Evolutionary conservation across 2,797 vertebrate species (phyloP).

Genomic region (Lophius americanus): DNA sequence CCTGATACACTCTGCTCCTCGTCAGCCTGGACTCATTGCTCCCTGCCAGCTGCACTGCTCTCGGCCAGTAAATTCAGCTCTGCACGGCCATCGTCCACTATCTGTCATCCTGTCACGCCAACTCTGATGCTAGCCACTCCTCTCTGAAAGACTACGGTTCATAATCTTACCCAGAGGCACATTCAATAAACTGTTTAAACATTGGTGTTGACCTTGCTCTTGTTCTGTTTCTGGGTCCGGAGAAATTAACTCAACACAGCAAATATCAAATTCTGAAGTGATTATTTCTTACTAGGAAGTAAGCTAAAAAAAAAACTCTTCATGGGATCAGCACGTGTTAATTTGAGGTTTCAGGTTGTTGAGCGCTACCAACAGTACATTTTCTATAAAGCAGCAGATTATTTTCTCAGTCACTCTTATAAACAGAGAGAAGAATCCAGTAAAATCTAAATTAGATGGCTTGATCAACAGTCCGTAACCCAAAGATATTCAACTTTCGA

Average conservation of each 20-base stretch:
- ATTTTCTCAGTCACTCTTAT: neutral
- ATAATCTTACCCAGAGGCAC: no score
- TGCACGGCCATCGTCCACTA: no score
- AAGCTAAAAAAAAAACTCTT: neutral
- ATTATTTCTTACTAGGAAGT: neutral
- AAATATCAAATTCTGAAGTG: conserved; percentile 28
- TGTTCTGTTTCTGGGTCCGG: no score
- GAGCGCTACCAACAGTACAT: neutral
- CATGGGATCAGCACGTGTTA: conserved; percentile 11
- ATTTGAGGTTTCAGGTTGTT: neutral
- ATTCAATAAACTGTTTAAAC: no score
- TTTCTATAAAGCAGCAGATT: neutral
- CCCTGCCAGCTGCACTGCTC: no score
- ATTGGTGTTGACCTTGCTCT: no score
- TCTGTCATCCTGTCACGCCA: no score
- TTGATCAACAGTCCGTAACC: neutral
- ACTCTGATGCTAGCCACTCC: no score
- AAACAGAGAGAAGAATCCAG: neutral
- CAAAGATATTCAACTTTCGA: neutral
- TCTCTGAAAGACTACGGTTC: no score
- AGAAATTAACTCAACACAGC: neutral
- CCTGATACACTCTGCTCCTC: no score
- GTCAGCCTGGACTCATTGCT: no score
- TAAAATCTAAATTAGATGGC: neutral
- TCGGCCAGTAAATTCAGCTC: no score